phyloP scores from a whole-genome alignment of 2,888 invertebrate genomes.

The Athripsodes cinereus region DNA sequence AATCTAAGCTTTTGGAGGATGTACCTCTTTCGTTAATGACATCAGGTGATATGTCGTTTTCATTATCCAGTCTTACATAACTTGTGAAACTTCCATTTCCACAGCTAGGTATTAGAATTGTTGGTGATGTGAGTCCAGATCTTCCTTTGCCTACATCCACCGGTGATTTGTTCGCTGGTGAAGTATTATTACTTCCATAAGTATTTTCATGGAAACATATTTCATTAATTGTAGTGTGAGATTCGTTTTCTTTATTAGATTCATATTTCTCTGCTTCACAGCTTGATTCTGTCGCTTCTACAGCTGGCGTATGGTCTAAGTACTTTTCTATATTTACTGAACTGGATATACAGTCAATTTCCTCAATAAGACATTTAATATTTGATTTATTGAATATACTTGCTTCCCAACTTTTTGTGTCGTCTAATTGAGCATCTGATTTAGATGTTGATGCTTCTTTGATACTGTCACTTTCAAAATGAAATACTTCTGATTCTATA shows the following conservation, averaged over 20 bases:
- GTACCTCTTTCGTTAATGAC: slow-evolving; percentile 6
- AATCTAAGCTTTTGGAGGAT: slow-evolving; percentile 16
- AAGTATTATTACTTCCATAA: slow-evolving; percentile 13
- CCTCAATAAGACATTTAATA: slow-evolving; percentile 33
- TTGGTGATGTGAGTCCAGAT: slow-evolving; percentile 54
- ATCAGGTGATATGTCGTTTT: slow-evolving; percentile 29
- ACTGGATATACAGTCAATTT: slow-evolving; percentile 18
- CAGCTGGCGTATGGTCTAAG: slow-evolving; percentile 43
- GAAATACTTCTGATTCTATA: slow-evolving; percentile 59
- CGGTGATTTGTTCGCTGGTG: slow-evolving; percentile 6
- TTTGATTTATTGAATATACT: slow-evolving; percentile 22
- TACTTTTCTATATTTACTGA: slow-evolving; percentile 41
- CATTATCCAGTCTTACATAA: slow-evolving; percentile 42
- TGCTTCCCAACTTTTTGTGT: slow-evolving; percentile 17
- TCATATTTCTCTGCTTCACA: slow-evolving; percentile 28
- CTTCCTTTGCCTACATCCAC: slow-evolving; percentile 30
- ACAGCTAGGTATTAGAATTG: slow-evolving; percentile 59
- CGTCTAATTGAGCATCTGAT: slow-evolving; percentile 4
- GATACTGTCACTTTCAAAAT: slow-evolving; percentile 62
- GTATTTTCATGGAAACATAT: slow-evolving; percentile 16
- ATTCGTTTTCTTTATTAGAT: slow-evolving; percentile 28
- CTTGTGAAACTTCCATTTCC: slow-evolving; percentile 44
- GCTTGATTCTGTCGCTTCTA: slow-evolving; percentile 48
- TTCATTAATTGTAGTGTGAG: slow-evolving; percentile 12
- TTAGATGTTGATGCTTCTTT: slow-evolving; percentile 6